Evolutionary conservation across 2,797 vertebrate genomes (phyloP).

Genomic region (Trematomus bernacchii): DNA sequence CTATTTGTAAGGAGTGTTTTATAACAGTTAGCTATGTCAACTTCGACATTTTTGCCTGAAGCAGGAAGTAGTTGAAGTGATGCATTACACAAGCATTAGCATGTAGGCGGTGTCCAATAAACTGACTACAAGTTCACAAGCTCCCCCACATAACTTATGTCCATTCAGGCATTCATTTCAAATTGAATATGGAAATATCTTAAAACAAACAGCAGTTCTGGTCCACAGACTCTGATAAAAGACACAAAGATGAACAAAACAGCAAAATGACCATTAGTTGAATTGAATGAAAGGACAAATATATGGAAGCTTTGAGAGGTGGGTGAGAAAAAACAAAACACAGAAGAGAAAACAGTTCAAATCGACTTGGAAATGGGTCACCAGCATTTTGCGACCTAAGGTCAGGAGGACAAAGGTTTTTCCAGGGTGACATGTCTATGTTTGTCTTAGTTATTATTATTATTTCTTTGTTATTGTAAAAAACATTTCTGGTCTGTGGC

Average conservation of each 20-base stretch:
- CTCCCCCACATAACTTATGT: not conserved
- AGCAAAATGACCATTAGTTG: constrained; percentile 7
- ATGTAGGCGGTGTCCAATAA: not conserved
- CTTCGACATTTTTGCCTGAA: not conserved
- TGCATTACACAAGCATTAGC: constrained; percentile 16
- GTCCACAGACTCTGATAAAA: not conserved
- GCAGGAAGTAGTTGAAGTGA: not conserved
- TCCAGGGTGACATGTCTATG: too few species aligned
- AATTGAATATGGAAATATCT: not conserved
- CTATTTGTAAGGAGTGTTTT: not conserved
- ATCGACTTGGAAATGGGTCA: too few species aligned
- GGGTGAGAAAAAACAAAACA: too few species aligned
- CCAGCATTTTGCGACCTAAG: too few species aligned
- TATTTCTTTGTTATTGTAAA: too few species aligned
- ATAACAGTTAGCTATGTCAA: not conserved
- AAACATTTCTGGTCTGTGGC: too few species aligned
- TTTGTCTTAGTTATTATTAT: too few species aligned
- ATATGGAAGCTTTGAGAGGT: too few species aligned
- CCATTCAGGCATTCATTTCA: not conserved
- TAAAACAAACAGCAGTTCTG: not conserved
- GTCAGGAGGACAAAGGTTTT: too few species aligned
- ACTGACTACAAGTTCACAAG: not conserved
- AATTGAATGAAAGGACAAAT: not conserved
- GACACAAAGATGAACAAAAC: not conserved
- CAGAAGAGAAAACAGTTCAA: too few species aligned